Conservation (phyloP, 2,888 invertebrate genomes). For the Drosophila subquinaria region DNA sequence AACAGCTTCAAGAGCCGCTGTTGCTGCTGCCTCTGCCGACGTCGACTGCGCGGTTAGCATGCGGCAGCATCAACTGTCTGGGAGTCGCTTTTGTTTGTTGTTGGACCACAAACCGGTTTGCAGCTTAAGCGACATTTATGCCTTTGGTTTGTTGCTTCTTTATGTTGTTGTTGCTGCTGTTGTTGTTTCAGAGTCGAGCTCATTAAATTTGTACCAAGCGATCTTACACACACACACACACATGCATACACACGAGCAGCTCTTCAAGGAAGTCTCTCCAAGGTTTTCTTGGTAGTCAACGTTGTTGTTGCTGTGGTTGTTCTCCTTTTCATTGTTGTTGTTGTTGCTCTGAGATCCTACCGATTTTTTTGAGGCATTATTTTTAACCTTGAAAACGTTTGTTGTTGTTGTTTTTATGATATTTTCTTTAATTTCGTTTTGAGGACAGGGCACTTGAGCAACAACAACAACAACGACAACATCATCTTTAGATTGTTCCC, state of each 20-base stretch:
- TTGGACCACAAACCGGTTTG: conserved; percentile 52
- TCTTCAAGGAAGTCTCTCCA: conserved; percentile 25
- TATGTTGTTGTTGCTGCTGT: conserved; percentile 2
- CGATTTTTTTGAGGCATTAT: conserved; percentile 7
- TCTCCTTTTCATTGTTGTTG: not conserved
- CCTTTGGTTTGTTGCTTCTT: conserved; percentile 38
- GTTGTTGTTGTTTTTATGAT: not conserved
- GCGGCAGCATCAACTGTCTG: conserved; percentile 37
- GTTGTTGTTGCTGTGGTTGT: not conserved
- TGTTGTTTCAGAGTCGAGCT: conserved; percentile 17
- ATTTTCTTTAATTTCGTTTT: conserved; percentile 18
- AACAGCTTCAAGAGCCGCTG: conserved; percentile 15
- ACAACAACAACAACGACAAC: not conserved
- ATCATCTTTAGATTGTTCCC: conserved; percentile 37
- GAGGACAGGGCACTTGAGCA: conserved; percentile 38
- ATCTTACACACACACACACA: conserved; percentile 7
- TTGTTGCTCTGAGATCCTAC: conserved; percentile 8
- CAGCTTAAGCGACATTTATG: conserved; percentile 68
- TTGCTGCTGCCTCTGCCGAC: not conserved
- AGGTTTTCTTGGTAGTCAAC: conserved; percentile 6
- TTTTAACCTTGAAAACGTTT: conserved; percentile 19
- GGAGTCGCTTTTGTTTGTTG: conserved; percentile 37
- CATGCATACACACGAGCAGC: not conserved
- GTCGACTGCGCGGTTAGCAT: conserved; percentile 17
- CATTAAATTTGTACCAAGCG: conserved; percentile 36